These are phyloP conservation scores for Yponomeuta plumbellus DNA, from an alignment of 2,888 invertebrate genomes.

Conservation along the genomic window DNA sequence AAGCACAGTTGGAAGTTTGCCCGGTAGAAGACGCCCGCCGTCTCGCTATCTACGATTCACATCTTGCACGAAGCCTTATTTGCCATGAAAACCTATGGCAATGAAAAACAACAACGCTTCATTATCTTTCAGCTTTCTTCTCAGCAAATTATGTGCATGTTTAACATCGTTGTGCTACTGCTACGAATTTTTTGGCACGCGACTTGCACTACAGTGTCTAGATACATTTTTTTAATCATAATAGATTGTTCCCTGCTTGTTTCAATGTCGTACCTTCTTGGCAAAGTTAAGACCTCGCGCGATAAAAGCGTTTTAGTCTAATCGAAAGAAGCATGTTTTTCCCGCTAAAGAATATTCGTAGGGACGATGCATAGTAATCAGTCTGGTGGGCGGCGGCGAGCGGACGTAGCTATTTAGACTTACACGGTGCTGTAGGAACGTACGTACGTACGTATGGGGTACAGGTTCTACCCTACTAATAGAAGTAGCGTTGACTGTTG, in stretches of 20 bases:
- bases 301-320: constrained; percentile 2
- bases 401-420: neutral
- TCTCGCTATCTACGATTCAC: constrained; percentile 12
- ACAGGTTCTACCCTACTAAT: neutral
- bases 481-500: constrained; percentile 4
- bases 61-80: constrained; percentile 21
- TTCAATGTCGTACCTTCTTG: constrained; percentile 4
- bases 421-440: neutral
- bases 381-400: constrained; percentile 3
- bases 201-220: neutral
- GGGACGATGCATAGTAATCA: constrained; percentile 11
- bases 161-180: constrained; percentile 1
- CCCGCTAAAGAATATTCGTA: constrained; percentile 1
- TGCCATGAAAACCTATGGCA: constrained; percentile 21
- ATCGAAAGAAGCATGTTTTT: constrained; percentile 4
- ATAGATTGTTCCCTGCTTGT: neutral
- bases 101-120: constrained; percentile 18
- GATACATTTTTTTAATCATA: neutral
- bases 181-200: neutral
- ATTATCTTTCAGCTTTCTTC: constrained; percentile 10
- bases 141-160: constrained; percentile 6
- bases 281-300: neutral
- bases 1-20: constrained; percentile 56
- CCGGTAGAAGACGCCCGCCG: constrained; percentile 27
- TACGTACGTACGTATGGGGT: neutral